These are phyloP conservation scores for Aeoliscus strigatus DNA, from an alignment of 2,797 vertebrate genomes.

Conservation along the genomic window DNA sequence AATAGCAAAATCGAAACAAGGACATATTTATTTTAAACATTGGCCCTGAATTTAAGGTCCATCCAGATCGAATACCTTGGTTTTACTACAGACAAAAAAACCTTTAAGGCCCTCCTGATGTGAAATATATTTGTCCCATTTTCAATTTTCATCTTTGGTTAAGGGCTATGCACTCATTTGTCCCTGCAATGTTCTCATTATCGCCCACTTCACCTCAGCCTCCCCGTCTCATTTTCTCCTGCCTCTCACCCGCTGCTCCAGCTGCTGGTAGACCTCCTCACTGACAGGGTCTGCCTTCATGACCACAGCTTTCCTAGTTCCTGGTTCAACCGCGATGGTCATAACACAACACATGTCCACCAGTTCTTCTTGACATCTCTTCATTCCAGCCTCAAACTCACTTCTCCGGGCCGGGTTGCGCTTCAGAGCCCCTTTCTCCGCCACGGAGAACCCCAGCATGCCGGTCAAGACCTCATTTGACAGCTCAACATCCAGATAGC, in stretches of 20 bases:
- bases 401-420: constrained; percentile 74
- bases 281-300: constrained; percentile 72
- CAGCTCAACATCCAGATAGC: constrained; percentile 87
- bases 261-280: constrained; percentile 66
- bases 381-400: constrained; percentile 80
- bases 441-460: constrained; percentile 89
- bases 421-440: constrained; percentile 80
- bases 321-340: constrained; percentile 78
- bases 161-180: constrained; percentile 21
- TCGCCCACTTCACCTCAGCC: constrained; percentile 12
- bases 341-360: constrained; percentile 95
- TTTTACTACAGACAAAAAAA: not conserved
- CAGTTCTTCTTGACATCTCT: constrained; percentile 85
- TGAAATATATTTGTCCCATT: constrained; percentile 7
- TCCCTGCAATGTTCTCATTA: constrained; percentile 36
- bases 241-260: constrained; percentile 70
- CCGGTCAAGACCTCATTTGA: constrained; percentile 80
- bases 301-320: constrained; percentile 72
- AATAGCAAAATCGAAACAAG: too few species aligned
- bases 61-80: not conserved
- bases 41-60: too few species aligned
- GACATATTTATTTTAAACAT: too few species aligned
- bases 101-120: constrained; percentile 3
- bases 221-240: constrained; percentile 31
- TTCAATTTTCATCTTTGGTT: constrained; percentile 21